Percentiles rank a stretch among this genome's conserved stretches.
Conservation (phyloP, 2,797 vertebrate genomes). For the Enoplosus armatus region DNA sequence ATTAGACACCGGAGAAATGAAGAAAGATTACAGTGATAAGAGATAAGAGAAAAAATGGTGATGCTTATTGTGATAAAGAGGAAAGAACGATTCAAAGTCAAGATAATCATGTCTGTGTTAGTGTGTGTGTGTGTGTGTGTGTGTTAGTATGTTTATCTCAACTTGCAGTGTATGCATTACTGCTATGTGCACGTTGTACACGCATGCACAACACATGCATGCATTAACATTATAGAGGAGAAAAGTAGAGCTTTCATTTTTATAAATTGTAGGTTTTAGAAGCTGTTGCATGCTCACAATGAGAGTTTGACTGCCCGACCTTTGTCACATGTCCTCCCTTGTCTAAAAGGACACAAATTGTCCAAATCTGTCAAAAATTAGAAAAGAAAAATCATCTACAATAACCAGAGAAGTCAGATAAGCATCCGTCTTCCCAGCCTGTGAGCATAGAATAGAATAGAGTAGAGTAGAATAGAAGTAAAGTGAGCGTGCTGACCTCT, state of each 20-base stretch:
- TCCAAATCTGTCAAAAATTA: background rate
- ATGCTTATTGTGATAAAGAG: slow-evolving; percentile 33
- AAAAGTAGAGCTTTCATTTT: background rate
- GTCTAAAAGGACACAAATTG: background rate
- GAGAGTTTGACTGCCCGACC: background rate
- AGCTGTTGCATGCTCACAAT: background rate
- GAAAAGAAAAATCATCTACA: background rate
- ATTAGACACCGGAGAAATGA: slow-evolving; percentile 7
- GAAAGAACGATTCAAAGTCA: slow-evolving; percentile 30
- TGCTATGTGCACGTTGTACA: background rate
- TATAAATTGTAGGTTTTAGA: background rate
- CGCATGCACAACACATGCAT: background rate
- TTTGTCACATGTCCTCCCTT: slow-evolving; percentile 12
- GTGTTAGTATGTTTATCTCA: background rate
- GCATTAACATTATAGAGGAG: background rate
- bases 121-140: background rate
- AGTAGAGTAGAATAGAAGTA: slow-evolving; percentile 13
- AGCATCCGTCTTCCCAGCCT: background rate
- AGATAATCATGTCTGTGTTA: slow-evolving; percentile 20
- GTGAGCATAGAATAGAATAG: background rate
- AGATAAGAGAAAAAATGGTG: slow-evolving; percentile 27
- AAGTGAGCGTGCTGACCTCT: slow-evolving; percentile 68
- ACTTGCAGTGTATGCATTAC: background rate
- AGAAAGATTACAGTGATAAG: slow-evolving; percentile 31
- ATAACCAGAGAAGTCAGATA: background rate